Conservation (phyloP, 2,888 invertebrate species). For the Nymphalis polychloros region DNA sequence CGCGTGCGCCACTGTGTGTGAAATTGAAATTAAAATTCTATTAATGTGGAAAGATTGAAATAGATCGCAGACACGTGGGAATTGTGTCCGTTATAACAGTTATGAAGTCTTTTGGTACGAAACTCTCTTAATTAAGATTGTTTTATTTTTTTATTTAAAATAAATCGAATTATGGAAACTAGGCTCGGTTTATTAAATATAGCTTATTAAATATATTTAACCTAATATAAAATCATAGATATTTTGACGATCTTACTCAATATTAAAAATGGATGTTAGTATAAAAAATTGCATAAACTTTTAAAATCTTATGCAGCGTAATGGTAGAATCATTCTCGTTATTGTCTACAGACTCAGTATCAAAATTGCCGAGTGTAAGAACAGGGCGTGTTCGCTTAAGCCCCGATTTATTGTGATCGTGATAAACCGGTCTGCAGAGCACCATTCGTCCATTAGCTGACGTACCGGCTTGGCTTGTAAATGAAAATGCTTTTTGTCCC, state of each 20-base stretch:
- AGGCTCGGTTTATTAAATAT: no score
- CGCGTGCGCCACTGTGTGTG: constrained; percentile 65
- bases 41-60: constrained; percentile 65
- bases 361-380: constrained; percentile 53
- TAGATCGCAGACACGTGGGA: constrained; percentile 47
- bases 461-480: constrained; percentile 49
- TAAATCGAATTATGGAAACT: neutral
- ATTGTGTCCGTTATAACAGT: constrained; percentile 34
- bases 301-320: constrained; percentile 1
- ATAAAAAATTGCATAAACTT: neutral
- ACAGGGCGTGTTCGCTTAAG: constrained; percentile 52
- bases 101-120: constrained; percentile 31
- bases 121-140: constrained; percentile 35
- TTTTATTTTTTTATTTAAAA: constrained; percentile 29
- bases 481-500: constrained; percentile 53
- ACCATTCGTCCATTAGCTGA: constrained; percentile 65
- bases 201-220: no score
- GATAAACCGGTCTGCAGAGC: constrained; percentile 67
- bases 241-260: neutral
- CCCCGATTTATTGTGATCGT: constrained; percentile 69
- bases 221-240: neutral
- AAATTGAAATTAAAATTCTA: constrained; percentile 79
- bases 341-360: constrained; percentile 38
- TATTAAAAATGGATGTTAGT: neutral
- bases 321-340: constrained; percentile 20